Evolutionary conservation across 2,113 vertebrate genomes (phyloP).

Genomic region (Scopus umbretta): DNA sequence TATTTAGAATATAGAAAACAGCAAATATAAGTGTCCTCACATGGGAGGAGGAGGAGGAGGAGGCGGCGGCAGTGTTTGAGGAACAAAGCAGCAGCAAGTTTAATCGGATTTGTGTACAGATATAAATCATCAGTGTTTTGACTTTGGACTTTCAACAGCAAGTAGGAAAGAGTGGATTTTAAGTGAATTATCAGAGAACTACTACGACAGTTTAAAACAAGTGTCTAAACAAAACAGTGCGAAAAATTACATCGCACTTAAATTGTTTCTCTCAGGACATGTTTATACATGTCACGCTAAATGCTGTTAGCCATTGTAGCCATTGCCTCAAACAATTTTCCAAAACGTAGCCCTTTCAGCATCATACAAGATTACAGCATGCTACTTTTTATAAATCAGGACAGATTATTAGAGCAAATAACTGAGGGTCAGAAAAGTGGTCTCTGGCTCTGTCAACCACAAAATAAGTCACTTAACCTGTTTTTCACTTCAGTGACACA

Average conservation of each 20-base stretch:
- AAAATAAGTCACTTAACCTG: neutral
- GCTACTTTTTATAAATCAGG: neutral
- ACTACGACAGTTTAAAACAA: neutral
- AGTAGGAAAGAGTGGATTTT: neutral
- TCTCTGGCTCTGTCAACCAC: neutral
- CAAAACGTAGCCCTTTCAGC: neutral
- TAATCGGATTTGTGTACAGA: neutral
- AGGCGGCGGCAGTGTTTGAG: neutral
- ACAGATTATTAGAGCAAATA: neutral
- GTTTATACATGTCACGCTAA: neutral
- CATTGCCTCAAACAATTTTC: neutral
- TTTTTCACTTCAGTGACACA: neutral
- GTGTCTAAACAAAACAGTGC: neutral
- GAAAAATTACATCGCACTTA: neutral
- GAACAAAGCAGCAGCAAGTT: neutral
- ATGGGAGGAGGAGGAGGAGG: neutral
- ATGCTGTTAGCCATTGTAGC: neutral
- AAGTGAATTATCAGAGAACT: neutral
- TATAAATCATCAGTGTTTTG: neutral
- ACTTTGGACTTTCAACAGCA: neutral
- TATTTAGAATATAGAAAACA: neutral
- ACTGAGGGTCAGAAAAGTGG: neutral
- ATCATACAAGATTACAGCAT: neutral
- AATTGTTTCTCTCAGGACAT: neutral
- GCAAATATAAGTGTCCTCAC: neutral